phyloP scores from a whole-genome alignment of 2,113 vertebrate genomes.

The Mixornis gularis region DNA sequence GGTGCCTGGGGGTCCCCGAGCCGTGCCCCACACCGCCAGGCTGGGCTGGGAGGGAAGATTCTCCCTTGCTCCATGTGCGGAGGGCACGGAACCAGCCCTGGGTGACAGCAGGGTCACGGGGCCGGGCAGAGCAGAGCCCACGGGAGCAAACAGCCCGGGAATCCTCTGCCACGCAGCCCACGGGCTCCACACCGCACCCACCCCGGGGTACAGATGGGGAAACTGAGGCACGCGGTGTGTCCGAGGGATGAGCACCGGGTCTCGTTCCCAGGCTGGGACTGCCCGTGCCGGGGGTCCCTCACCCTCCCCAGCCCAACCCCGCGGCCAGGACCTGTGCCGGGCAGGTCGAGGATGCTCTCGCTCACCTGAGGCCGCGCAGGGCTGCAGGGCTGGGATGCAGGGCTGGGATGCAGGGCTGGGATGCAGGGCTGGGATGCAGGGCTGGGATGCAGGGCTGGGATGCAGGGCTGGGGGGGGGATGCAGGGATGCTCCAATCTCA shows the following conservation, averaged over 20 bases:
- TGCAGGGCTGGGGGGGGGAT: not conserved
- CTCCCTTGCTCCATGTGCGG: fast-evolving
- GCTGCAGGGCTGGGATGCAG: not conserved
- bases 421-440: not conserved
- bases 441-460: not conserved
- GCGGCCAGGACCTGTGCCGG: not conserved
- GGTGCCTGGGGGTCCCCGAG: not conserved
- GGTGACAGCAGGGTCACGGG: not conserved
- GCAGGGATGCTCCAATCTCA: not conserved
- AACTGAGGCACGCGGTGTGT: not conserved
- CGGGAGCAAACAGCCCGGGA: fast-evolving
- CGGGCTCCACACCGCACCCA: fast-evolving
- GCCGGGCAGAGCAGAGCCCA: not conserved
- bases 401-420: not conserved
- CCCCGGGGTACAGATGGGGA: not conserved
- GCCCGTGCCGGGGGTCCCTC: fast-evolving
- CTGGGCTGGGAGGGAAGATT: not conserved
- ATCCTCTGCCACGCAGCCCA: not conserved
- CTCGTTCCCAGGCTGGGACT: not conserved
- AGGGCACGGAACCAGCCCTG: fast-evolving
- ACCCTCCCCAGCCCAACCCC: not conserved
- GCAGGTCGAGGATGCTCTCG: not conserved
- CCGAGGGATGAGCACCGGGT: fast-evolving
- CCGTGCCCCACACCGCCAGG: fast-evolving
- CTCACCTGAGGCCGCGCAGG: not conserved